Evolutionary conservation across 2,797 vertebrate genomes (phyloP), one percentile per base, ranked within the genome.

Genomic region (Melanotaenia boesemani): DNA sequence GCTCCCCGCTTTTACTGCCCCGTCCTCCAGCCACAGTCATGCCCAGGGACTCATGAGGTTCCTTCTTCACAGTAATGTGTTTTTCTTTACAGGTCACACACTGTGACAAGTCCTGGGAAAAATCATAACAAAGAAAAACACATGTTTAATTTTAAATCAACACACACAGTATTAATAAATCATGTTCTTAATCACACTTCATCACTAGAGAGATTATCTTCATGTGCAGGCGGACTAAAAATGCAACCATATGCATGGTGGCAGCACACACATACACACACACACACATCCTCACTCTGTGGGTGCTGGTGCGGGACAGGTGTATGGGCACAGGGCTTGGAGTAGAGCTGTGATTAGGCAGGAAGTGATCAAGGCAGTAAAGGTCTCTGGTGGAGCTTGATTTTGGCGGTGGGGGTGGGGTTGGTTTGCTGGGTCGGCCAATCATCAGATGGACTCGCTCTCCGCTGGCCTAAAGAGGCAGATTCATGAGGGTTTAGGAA

Each of bases 1-100:
- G 92, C 73, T 99, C 98, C 0, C 98, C 98, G 44, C 97, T 99
- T 88, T 98, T 98, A 82, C 98, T 99, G 82, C 97, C 97, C 88
- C 97, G 94, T 57, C 98, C 98, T 57, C 98, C 98, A 0, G 98
- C 98, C 6, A 99, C 98, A 0, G 98, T 99, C 98, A 99, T 99
- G 69, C 98, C 98, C 74, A 99, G 95, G 76, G 98, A 99, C 87
- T 99, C 98, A 0, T 94, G 97, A 0, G 97, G 96, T 72, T 99
- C 97, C 91, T 99, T 99, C 94, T 97, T 97, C 84, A 99, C 96
- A 62, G 96, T 97, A 89, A 99, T 98, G 89, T 97, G 96, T 90
- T 99, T 99, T 91, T 99, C 98, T 84, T 98, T 98, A 89, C 98
- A 99, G 68, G 93, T 95, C 82, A 99, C 95, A 87, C 97, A 98